A percentile compares a stretch with the other conserved stretches of the same genome.
Conservation (phyloP, 2,797 vertebrate genomes). For the Acanthis flammea region DNA sequence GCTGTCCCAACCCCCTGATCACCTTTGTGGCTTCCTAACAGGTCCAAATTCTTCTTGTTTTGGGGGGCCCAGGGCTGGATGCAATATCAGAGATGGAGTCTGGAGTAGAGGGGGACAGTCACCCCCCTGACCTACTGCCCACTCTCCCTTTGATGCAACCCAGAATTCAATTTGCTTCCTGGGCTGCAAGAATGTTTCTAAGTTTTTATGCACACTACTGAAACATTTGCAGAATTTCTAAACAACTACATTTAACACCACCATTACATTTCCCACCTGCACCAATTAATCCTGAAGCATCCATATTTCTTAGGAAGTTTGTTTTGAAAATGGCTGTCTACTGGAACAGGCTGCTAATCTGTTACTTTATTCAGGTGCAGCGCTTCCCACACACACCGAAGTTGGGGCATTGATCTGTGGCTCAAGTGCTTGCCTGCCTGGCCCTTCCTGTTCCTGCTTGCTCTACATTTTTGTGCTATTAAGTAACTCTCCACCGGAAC, state of each 20-base stretch:
- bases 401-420: rapidly evolving
- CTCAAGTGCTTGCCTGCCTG: background rate
- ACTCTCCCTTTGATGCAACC: too few relatives aligned
- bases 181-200: background rate
- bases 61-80: background rate
- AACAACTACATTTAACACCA: too few relatives aligned
- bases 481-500: background rate
- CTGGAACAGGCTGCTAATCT: background rate
- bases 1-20: background rate
- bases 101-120: background rate
- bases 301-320: background rate
- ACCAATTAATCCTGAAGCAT: background rate
- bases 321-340: background rate
- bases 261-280: background rate
- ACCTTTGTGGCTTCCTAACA: background rate
- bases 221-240: background rate
- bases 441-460: background rate
- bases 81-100: background rate
- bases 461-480: background rate
- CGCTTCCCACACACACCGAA: rapidly evolving
- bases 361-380: background rate
- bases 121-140: background rate
- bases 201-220: rapidly evolving
- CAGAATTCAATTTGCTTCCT: background rate
- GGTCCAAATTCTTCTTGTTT: background rate